These are phyloP conservation scores for Bujurquina vittata DNA, from an alignment of 2,113 vertebrate genomes.

Conservation along the genomic window DNA sequence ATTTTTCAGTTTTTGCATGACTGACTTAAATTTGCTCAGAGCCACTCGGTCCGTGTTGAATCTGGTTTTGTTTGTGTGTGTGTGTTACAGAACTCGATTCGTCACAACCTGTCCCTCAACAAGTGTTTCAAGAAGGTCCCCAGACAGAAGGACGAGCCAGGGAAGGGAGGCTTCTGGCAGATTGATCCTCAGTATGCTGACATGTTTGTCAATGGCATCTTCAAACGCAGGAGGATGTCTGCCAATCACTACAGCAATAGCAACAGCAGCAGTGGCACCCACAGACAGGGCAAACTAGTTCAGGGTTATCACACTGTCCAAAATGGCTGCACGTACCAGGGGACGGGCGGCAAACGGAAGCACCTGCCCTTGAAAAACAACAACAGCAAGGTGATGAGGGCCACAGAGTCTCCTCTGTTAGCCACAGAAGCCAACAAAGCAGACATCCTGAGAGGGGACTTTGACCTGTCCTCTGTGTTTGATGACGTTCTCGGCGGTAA, in stretches of 20 bases:
- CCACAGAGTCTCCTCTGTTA: constrained; percentile 76
- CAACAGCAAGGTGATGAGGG: constrained; percentile 59
- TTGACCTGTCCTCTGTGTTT: constrained; percentile 82
- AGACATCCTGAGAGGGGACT: constrained; percentile 79
- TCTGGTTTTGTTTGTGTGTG: neutral
- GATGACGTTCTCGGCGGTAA: constrained; percentile 81
- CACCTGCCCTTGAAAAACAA: constrained; percentile 64
- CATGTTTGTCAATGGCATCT: constrained; percentile 86
- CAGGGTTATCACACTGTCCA: constrained; percentile 61
- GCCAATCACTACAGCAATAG: constrained; percentile 72
- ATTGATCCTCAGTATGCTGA: constrained; percentile 86
- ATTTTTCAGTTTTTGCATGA: constrained; percentile 28
- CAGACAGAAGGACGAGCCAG: constrained; percentile 90
- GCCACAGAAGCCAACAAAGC: constrained; percentile 70
- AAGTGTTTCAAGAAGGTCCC: constrained; percentile 96
- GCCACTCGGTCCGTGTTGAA: constrained; percentile 21
- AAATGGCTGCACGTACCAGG: constrained; percentile 67
- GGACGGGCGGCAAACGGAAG: constrained; percentile 69
- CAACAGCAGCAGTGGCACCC: constrained; percentile 19
- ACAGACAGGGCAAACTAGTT: constrained; percentile 73
- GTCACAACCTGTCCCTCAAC: constrained; percentile 93
- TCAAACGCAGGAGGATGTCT: constrained; percentile 84
- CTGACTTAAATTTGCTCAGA: constrained; percentile 28
- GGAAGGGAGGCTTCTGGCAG: constrained; percentile 92
- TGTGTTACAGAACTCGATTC: constrained; percentile 88